Evolutionary conservation across 1,140 invertebrate species (phyloP).

Genomic region (Trinorchestia longiramus): DNA sequence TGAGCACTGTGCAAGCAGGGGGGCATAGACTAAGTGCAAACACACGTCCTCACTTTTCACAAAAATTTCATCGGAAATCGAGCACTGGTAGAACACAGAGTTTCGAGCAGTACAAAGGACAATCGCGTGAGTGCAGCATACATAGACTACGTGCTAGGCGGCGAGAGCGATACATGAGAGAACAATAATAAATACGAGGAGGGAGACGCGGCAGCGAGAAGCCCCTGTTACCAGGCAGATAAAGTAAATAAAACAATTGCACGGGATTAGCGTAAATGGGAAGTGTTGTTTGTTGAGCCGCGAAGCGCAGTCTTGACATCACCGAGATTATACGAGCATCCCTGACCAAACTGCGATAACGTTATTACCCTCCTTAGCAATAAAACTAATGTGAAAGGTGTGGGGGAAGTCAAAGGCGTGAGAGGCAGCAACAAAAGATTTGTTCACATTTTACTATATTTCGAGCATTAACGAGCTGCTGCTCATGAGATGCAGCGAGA

Average conservation of each 20-base stretch:
- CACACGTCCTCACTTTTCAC: not conserved
- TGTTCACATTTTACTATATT: not conserved
- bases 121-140: not conserved
- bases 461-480: not conserved
- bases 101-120: not conserved
- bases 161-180: not conserved
- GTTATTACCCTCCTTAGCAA: conserved; percentile 3
- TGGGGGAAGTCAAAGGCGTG: not conserved
- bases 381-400: not conserved
- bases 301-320: conserved; percentile 38
- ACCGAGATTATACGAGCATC: conserved; percentile 27
- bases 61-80: not conserved
- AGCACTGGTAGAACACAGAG: not conserved
- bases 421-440: not conserved
- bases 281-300: conserved; percentile 46
- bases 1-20: not conserved
- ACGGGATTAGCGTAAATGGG: conserved; percentile 53
- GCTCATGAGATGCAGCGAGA: not conserved
- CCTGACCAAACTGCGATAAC: conserved; percentile 28
- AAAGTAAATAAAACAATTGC: conserved; percentile 53
- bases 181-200: not conserved
- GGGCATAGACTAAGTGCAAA: not conserved
- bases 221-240: conserved; percentile 43
- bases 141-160: too few species aligned
- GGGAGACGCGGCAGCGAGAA: not conserved